These are phyloP conservation scores for Melopsittacus undulatus DNA, from an alignment of 2,797 vertebrate genomes.

Conservation along the genomic window DNA sequence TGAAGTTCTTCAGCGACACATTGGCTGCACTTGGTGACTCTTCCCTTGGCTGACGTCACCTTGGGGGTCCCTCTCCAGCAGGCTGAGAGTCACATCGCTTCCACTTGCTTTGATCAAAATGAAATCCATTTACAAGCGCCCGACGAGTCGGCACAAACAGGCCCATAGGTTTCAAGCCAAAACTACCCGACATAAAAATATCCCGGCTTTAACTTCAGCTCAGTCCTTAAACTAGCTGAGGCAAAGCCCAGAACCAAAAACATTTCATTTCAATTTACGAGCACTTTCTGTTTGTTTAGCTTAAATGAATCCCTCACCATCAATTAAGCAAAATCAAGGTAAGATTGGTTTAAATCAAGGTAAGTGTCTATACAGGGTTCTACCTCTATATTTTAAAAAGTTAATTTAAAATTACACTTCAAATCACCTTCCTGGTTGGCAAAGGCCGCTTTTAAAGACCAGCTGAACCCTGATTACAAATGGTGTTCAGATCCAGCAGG, in stretches of 20 bases:
- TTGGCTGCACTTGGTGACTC: neutral
- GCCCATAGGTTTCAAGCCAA: neutral
- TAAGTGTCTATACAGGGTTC: neutral
- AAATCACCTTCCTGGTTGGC: neutral
- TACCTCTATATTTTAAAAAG: neutral
- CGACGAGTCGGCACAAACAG: neutral
- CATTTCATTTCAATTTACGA: neutral
- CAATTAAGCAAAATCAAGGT: neutral
- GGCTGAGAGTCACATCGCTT: neutral
- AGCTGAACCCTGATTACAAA: neutral
- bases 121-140: neutral
- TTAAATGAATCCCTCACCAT: neutral
- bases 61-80: neutral
- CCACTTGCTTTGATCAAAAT: conserved; percentile 35
- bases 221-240: neutral
- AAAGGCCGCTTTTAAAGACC: neutral
- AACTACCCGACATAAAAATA: neutral
- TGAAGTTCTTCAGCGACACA: conserved; percentile 13
- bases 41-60: conserved; percentile 8
- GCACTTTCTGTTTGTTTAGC: neutral
- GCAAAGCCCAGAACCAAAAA: neutral
- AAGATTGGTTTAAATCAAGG: neutral
- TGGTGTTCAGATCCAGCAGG: neutral
- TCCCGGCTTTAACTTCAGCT: neutral
- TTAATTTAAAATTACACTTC: neutral